A percentile compares a stretch with the other conserved stretches of the same genome.
phyloP scores from a whole-genome alignment of 2,113 vertebrate species.

The Macheiramphus alcinus region DNA sequence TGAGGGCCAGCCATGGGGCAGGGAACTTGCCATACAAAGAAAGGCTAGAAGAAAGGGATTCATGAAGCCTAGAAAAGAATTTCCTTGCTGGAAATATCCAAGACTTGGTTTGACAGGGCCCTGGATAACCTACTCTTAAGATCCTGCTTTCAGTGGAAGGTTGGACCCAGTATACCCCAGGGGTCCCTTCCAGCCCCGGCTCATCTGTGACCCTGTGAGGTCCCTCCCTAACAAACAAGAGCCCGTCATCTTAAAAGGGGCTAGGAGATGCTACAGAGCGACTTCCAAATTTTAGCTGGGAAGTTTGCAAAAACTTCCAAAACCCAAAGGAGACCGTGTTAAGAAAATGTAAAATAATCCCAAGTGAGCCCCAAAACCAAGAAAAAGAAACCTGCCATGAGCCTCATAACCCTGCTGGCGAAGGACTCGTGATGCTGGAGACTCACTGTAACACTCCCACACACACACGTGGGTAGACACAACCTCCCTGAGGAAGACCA shows the following conservation, averaged over 20 bases:
- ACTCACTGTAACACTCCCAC: background rate
- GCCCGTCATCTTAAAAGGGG: background rate
- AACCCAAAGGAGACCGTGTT: background rate
- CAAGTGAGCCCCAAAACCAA: background rate
- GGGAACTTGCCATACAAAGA: background rate
- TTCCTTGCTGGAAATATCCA: background rate
- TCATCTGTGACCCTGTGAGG: background rate
- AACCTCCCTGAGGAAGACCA: background rate
- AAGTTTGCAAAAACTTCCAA: background rate
- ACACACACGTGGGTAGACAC: fast-evolving
- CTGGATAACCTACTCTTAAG: background rate
- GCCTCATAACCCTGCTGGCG: background rate
- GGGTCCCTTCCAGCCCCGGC: background rate
- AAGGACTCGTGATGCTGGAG: background rate
- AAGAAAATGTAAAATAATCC: background rate
- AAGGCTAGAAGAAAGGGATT: background rate
- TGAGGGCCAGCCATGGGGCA: background rate
- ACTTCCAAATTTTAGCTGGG: background rate
- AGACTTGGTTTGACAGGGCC: background rate
- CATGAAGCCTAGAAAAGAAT: background rate
- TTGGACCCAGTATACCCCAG: background rate
- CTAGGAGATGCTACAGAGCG: background rate
- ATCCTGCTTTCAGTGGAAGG: background rate
- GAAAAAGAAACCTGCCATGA: background rate
- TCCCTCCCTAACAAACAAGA: background rate